Percentiles rank a stretch among this genome's conserved stretches.
These are phyloP conservation scores for Hyperoplus immaculatus DNA, from an alignment of 2,797 vertebrate genomes.

Conservation along the genomic window DNA sequence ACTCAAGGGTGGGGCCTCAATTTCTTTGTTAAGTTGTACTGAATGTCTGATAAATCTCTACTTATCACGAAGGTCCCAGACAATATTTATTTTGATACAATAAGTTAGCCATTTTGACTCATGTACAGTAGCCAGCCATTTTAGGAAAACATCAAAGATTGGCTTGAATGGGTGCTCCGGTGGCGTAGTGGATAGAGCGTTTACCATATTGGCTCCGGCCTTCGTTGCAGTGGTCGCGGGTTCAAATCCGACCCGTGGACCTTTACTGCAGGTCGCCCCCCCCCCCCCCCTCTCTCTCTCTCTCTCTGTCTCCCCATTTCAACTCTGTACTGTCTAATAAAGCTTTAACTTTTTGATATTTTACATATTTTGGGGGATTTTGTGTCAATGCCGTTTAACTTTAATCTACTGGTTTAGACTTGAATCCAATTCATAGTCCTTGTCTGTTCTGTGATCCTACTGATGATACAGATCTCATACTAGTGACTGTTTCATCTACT, in stretches of 20 bases:
- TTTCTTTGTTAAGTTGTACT: too few species aligned
- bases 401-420: neutral
- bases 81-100: too few species aligned
- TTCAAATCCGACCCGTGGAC: too few species aligned
- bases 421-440: neutral
- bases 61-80: neutral
- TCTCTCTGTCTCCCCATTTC: too few species aligned
- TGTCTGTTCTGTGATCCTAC: neutral
- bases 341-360: neutral
- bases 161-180: neutral
- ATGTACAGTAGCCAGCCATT: neutral
- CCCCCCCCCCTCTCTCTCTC: too few species aligned
- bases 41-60: too few species aligned
- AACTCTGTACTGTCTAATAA: too few species aligned
- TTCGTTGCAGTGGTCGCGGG: too few species aligned
- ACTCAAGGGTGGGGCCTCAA: too few species aligned
- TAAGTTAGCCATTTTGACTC: neutral
- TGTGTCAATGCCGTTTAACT: neutral
- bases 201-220: too few species aligned
- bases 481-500: slow-evolving; percentile 34
- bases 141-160: neutral
- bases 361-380: slow-evolving; percentile 3
- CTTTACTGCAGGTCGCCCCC: too few species aligned
- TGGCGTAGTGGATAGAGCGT: too few species aligned
- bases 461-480: slow-evolving; percentile 4